Evolutionary conservation across 2,113 vertebrate genomes (phyloP).

Genomic region (Cynoglossus semilaevis): DNA sequence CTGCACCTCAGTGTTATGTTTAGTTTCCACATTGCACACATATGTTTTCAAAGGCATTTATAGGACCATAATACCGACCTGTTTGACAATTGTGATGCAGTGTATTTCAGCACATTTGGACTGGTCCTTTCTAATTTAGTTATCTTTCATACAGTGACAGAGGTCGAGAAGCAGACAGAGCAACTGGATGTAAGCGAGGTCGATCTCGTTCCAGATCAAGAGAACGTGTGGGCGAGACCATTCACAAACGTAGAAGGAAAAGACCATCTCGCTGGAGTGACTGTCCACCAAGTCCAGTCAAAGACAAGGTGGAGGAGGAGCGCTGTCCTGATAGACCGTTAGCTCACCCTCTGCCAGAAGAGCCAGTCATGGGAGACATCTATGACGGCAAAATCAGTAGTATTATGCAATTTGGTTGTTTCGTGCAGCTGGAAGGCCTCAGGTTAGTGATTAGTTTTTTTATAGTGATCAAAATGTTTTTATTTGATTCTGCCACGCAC

Average conservation of each 20-base stretch:
- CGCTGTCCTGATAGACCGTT: not conserved
- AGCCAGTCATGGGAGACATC: conserved; percentile 88
- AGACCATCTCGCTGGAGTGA: conserved; percentile 43
- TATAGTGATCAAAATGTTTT: fast-evolving
- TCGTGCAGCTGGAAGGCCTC: conserved; percentile 91
- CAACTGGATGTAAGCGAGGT: not conserved
- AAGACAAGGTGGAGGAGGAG: conserved; percentile 29
- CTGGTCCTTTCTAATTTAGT: not conserved
- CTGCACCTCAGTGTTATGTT: too few species aligned
- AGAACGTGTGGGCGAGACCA: not conserved
- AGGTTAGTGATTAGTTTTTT: conserved; percentile 68
- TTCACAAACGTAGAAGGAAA: conserved; percentile 25
- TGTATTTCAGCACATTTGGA: too few species aligned
- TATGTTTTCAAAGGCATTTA: too few species aligned
- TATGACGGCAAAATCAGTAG: conserved; percentile 93
- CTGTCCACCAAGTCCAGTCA: conserved; percentile 34
- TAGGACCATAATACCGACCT: too few species aligned
- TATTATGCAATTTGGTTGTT: conserved; percentile 95
- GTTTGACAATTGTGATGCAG: too few species aligned
- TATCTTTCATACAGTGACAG: not conserved
- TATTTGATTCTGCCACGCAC: too few species aligned
- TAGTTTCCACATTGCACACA: too few species aligned
- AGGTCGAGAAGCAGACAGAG: conserved; percentile 4
- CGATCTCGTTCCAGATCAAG: conserved; percentile 19
- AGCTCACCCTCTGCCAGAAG: conserved; percentile 83